Conservation (phyloP, 2,113 vertebrate species). For the Ivindomyrus marchei region DNA sequence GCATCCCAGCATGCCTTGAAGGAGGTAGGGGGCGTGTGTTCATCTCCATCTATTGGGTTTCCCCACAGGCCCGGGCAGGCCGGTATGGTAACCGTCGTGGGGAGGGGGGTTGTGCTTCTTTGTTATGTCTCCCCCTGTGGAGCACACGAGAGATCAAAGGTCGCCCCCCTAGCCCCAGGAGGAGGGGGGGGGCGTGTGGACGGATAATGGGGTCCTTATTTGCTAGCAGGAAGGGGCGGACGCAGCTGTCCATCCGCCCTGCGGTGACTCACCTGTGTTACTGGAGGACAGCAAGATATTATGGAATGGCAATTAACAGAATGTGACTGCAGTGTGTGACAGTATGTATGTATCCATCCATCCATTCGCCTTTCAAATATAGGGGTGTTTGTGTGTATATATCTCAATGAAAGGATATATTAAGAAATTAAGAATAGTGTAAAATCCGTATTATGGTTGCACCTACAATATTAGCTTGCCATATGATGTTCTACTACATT, state of each 20-base stretch:
- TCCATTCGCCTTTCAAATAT: neutral
- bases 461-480: too few species aligned
- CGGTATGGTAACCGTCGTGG: conserved; percentile 37
- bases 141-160: conserved; percentile 28
- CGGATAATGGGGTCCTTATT: neutral
- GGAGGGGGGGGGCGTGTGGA: neutral
- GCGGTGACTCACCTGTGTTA: conserved; percentile 4
- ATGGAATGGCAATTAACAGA: neutral
- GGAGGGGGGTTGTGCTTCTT: conserved; percentile 46
- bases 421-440: too few species aligned
- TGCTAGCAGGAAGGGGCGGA: neutral
- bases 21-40: conserved; percentile 42
- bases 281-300: neutral
- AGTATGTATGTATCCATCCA: neutral
- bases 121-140: conserved; percentile 22
- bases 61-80: conserved; percentile 57
- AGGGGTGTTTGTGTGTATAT: neutral
- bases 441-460: too few species aligned
- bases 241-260: neutral
- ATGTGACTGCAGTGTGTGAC: neutral
- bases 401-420: too few species aligned
- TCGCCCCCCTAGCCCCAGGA: neutral
- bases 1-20: neutral
- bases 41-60: conserved; percentile 60
- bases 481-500: too few species aligned